A percentile compares a stretch with the other conserved stretches of the same genome.
phyloP scores from a whole-genome alignment of 2,113 vertebrate genomes.

The Takifugu bimaculatus region DNA sequence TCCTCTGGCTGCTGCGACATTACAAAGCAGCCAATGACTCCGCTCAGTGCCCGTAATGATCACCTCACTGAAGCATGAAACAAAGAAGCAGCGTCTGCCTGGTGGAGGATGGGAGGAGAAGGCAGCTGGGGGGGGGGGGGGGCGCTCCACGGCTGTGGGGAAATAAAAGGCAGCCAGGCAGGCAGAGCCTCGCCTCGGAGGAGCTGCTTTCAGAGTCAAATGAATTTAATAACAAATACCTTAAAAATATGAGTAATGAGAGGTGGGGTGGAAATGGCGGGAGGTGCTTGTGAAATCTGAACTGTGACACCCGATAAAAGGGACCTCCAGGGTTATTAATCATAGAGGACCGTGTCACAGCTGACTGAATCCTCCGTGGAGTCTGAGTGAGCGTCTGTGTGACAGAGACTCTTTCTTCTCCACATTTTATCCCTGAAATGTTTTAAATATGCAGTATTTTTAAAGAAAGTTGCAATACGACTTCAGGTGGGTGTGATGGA shows the following conservation, averaged over 20 bases:
- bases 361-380: too few species aligned
- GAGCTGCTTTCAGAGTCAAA: conserved; percentile 59
- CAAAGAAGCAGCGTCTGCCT: conserved; percentile 53
- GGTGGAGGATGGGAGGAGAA: conserved; percentile 44
- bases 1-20: conserved; percentile 45
- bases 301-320: conserved; percentile 63
- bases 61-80: conserved; percentile 65
- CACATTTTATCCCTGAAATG: neutral
- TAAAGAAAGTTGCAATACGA: too few species aligned
- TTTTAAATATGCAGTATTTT: too few species aligned
- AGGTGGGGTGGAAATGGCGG: conserved; percentile 38
- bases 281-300: conserved; percentile 48
- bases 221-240: conserved; percentile 71
- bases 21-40: conserved; percentile 53
- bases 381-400: neutral
- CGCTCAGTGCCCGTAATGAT: conserved; percentile 57
- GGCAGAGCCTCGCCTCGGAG: conserved; percentile 41
- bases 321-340: conserved; percentile 63
- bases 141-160: conserved; percentile 33
- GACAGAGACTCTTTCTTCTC: neutral
- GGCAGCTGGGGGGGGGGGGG: too few species aligned
- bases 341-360: conserved; percentile 43
- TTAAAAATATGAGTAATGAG: conserved; percentile 66
- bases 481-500: too few species aligned
- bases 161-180: conserved; percentile 71